A percentile compares a stretch with the other conserved stretches of the same genome.
phyloP scores from a whole-genome alignment of 2,797 vertebrate species.

The Huso huso region DNA sequence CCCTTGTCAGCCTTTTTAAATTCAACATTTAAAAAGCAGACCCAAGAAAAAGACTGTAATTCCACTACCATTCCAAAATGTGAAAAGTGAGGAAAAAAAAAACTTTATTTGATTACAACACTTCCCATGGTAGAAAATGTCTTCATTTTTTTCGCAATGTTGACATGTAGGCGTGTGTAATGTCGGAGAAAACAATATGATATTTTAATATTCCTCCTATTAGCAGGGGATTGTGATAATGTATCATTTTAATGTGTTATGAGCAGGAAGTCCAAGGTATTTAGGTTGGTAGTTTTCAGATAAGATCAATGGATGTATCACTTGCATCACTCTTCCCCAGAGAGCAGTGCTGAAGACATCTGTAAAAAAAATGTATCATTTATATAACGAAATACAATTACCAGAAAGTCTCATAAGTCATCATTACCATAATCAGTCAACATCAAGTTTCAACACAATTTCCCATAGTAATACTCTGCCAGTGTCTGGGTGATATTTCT shows the following conservation, averaged over 20 bases:
- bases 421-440: constrained; percentile 47
- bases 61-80: not conserved
- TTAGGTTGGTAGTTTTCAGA: constrained; percentile 13
- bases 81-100: constrained; percentile 37
- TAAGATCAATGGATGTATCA: constrained; percentile 35
- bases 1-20: not conserved
- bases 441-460: constrained; percentile 54
- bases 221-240: constrained; percentile 37
- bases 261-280: constrained; percentile 37
- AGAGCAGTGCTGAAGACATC: constrained; percentile 20
- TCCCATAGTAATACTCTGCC: constrained; percentile 46
- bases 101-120: constrained; percentile 52
- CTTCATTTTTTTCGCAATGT: constrained; percentile 27
- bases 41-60: not conserved
- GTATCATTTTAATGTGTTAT: constrained; percentile 56
- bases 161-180: constrained; percentile 22
- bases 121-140: constrained; percentile 33
- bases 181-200: constrained; percentile 34
- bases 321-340: not conserved
- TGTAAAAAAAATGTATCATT: constrained; percentile 13
- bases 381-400: constrained; percentile 52
- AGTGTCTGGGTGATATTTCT: constrained; percentile 3
- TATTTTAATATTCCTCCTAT: constrained; percentile 49
- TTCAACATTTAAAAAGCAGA: not conserved
- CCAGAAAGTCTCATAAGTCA: constrained; percentile 38